Evolutionary conservation across 1,140 invertebrate species (phyloP).

Genomic region (Rhopalosiphum padi): DNA sequence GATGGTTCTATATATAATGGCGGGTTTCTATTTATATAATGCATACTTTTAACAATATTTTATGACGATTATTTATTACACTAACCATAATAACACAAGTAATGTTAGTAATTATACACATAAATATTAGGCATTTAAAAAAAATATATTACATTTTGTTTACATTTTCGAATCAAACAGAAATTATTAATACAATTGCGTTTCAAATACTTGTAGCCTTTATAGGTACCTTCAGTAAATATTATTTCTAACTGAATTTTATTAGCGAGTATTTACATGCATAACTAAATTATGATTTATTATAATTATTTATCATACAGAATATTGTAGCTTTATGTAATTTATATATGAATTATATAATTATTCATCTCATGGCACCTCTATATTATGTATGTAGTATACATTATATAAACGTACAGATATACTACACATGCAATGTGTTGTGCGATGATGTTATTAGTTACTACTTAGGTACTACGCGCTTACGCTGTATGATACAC

Average conservation of each 20-base stretch:
- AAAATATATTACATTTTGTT: background rate
- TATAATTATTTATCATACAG: too few species aligned
- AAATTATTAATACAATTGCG: background rate
- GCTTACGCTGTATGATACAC: background rate
- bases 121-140: background rate
- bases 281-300: too few species aligned
- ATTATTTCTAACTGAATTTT: background rate
- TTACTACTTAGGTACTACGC: background rate
- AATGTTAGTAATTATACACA: background rate
- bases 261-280: background rate
- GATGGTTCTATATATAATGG: too few species aligned
- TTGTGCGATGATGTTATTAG: background rate
- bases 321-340: too few species aligned
- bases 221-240: background rate
- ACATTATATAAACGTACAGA: background rate
- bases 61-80: background rate
- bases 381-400: background rate
- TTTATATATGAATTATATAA: too few species aligned
- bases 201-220: background rate
- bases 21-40: background rate
- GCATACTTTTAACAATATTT: background rate
- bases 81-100: background rate
- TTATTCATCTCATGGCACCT: background rate
- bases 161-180: background rate
- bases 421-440: too few species aligned